A percentile compares a stretch with the other conserved stretches of the same genome.
Evolutionary conservation across 2,888 invertebrate species (phyloP).

Genomic region (Scaptomyza tumidula): DNA sequence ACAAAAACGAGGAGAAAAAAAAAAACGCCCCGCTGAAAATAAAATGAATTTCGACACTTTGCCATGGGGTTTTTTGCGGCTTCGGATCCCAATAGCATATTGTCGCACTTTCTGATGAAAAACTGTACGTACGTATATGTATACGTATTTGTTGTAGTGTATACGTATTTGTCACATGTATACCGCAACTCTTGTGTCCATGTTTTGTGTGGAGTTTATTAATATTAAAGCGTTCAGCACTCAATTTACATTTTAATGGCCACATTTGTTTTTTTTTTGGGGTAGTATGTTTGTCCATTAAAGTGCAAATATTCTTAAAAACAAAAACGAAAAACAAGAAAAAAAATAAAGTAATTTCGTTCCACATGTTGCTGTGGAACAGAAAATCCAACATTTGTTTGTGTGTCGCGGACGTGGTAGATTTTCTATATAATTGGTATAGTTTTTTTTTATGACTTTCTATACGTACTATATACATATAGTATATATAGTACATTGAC

Average conservation of each 20-base stretch:
- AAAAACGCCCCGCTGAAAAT: conserved; percentile 23
- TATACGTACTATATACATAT: background rate
- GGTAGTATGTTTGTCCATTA: background rate
- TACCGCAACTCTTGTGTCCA: background rate
- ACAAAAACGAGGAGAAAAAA: conserved; percentile 1
- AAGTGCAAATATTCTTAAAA: background rate
- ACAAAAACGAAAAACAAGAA: background rate
- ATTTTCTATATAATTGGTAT: background rate
- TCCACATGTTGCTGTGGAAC: background rate
- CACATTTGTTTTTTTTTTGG: background rate
- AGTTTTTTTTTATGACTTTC: background rate
- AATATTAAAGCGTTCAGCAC: conserved; percentile 1
- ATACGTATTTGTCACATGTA: background rate
- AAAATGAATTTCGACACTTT: conserved; percentile 57
- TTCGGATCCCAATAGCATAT: conserved; percentile 2
- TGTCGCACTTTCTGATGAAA: conserved; percentile 1
- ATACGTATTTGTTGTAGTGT: background rate
- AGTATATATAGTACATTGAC: background rate
- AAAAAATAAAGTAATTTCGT: background rate
- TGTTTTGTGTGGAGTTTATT: background rate
- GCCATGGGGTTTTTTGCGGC: conserved; percentile 22
- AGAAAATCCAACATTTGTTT: background rate
- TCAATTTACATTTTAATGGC: conserved; percentile 1
- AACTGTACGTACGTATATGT: background rate
- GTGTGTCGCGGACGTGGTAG: background rate